Conservation (phyloP, 2,113 vertebrate species). For the Lagopus leucura region DNA sequence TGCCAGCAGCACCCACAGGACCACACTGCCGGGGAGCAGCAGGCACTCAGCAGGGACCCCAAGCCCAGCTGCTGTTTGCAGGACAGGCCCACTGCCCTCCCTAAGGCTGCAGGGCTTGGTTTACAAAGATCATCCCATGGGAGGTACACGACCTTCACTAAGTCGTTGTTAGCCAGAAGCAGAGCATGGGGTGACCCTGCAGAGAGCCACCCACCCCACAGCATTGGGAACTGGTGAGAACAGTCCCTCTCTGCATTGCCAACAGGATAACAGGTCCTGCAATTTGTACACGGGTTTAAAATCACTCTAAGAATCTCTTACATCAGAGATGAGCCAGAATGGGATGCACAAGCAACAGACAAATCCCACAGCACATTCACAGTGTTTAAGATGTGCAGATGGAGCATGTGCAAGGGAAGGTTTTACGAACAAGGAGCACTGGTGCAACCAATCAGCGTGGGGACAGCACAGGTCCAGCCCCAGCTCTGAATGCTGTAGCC, state of each 20-base stretch:
- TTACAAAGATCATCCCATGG: not conserved
- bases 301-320: not conserved
- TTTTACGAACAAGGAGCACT: conserved; percentile 28
- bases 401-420: conserved; percentile 48
- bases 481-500: conserved; percentile 39
- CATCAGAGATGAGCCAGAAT: not conserved
- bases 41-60: not conserved
- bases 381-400: conserved; percentile 47
- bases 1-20: not conserved
- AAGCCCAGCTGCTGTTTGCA: not conserved
- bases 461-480: conserved; percentile 37
- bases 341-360: conserved; percentile 7
- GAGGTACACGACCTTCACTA: not conserved
- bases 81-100: not conserved
- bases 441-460: not conserved
- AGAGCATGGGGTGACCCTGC: not conserved
- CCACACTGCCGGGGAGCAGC: not conserved
- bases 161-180: not conserved
- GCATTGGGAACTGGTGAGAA: not conserved
- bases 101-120: accelerated
- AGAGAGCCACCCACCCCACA: not conserved
- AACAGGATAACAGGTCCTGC: not conserved
- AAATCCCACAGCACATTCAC: conserved; percentile 48
- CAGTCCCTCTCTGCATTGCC: not conserved
- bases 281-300: not conserved